phyloP scores from a whole-genome alignment of 2,113 vertebrate genomes.

The Hymenochirus boettgeri region DNA sequence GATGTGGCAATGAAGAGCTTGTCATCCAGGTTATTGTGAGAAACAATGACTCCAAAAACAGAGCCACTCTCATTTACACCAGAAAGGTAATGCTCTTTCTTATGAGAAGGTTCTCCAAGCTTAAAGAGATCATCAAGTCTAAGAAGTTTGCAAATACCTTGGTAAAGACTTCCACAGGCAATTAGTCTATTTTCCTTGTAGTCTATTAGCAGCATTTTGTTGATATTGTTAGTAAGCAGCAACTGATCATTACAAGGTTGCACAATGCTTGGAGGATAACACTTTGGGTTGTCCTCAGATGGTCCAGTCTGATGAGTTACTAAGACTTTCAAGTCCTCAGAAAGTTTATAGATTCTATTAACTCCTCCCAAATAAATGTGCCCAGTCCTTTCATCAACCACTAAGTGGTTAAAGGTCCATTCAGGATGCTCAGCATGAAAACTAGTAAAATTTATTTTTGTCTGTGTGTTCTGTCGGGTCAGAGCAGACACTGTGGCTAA shows the following conservation, averaged over 20 bases:
- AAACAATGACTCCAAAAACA: constrained; percentile 94
- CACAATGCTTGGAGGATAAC: constrained; percentile 93
- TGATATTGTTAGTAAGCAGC: constrained; percentile 88
- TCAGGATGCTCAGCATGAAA: constrained; percentile 77
- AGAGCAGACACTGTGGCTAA: constrained; percentile 66
- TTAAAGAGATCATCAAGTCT: constrained; percentile 96
- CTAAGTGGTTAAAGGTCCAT: constrained; percentile 91
- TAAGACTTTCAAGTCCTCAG: constrained; percentile 78
- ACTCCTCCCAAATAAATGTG: constrained; percentile 92
- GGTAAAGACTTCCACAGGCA: constrained; percentile 93
- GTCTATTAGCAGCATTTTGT: constrained; percentile 98
- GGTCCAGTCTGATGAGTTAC: constrained; percentile 91
- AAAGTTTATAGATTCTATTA: constrained; percentile 96
- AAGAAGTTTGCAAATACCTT: constrained; percentile 95
- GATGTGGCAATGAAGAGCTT: constrained; percentile 95
- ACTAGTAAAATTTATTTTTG: constrained; percentile 73
- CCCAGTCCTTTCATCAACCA: constrained; percentile 89
- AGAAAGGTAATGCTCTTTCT: constrained; percentile 97
- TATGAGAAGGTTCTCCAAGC: constrained; percentile 92
- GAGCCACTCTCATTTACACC: constrained; percentile 94
- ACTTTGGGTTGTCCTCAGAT: constrained; percentile 95
- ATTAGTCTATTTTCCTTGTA: constrained; percentile 91
- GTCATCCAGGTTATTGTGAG: constrained; percentile 86
- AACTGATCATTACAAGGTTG: constrained; percentile 92
- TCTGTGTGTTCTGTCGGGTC: constrained; percentile 61